Evolutionary conservation across 2,888 invertebrate genomes (phyloP).

Genomic region (Hylaea fasciaria): DNA sequence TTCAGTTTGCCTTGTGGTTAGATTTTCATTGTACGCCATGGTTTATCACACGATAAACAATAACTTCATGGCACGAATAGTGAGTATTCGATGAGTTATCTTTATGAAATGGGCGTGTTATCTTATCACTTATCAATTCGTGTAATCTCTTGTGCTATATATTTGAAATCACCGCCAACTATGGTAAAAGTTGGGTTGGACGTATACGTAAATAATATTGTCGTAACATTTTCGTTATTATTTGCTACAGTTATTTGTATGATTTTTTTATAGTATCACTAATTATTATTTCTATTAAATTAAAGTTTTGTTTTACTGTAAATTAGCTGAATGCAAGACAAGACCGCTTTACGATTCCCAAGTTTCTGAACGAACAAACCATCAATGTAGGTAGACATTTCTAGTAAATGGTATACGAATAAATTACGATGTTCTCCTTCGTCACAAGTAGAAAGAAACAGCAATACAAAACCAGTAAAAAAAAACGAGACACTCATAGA

Average conservation of each 20-base stretch:
- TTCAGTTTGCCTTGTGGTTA: constrained; percentile 46
- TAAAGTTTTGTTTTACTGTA: no score
- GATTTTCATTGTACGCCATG: constrained; percentile 65
- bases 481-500: constrained; percentile 39
- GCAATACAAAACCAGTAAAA: not conserved
- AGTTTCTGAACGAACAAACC: constrained; percentile 59
- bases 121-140: constrained; percentile 78
- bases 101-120: constrained; percentile 70
- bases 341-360: not conserved
- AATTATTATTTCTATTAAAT: not conserved
- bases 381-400: no score
- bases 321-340: not conserved
- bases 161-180: constrained; percentile 72
- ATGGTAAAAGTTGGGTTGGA: constrained; percentile 1
- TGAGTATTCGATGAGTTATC: constrained; percentile 67
- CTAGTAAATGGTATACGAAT: constrained; percentile 36
- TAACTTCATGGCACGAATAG: constrained; percentile 66
- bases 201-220: not conserved
- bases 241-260: not conserved
- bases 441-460: constrained; percentile 34
- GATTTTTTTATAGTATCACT: not conserved
- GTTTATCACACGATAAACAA: constrained; percentile 64
- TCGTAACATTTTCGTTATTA: not conserved
- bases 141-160: constrained; percentile 76
- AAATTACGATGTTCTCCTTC: constrained; percentile 38